A percentile compares a stretch with the other conserved stretches of the same genome.
Evolutionary conservation across 2,797 vertebrate species (phyloP).

Genomic region (Melopsittacus undulatus): DNA sequence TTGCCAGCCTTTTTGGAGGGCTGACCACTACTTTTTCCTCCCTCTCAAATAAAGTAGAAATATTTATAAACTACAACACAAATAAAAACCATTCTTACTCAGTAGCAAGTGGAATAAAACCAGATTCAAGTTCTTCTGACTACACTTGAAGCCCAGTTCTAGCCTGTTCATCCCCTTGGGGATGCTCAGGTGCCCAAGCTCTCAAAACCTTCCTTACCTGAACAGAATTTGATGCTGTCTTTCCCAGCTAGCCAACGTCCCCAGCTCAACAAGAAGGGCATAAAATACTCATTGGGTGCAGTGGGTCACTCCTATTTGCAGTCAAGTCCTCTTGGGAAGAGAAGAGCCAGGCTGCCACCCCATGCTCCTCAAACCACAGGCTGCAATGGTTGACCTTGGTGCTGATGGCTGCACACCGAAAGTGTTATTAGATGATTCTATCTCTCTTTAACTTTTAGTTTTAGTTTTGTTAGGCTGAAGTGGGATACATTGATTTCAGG

Average conservation of each 20-base stretch:
- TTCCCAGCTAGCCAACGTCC: background rate
- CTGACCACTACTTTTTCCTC: background rate
- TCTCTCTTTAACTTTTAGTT: background rate
- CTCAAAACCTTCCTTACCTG: background rate
- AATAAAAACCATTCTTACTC: background rate
- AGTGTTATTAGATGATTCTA: background rate
- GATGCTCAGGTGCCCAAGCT: background rate
- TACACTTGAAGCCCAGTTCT: background rate
- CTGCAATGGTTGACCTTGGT: background rate
- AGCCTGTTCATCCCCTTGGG: background rate
- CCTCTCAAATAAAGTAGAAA: background rate
- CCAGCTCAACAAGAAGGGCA: background rate
- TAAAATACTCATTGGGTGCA: background rate
- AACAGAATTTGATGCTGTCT: background rate
- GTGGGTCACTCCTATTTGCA: rapidly evolving
- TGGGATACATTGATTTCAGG: background rate
- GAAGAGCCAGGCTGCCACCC: background rate
- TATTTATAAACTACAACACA: background rate
- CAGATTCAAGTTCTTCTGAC: background rate
- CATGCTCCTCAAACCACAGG: background rate
- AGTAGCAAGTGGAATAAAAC: background rate
- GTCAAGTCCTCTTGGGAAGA: rapidly evolving
- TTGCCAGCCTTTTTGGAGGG: background rate
- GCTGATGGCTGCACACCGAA: rapidly evolving
- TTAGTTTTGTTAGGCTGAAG: background rate